Evolutionary conservation across 1,140 invertebrate species (phyloP), one percentile per base, ranked within the genome.

Genomic region (Cherax quadricarinatus): DNA sequence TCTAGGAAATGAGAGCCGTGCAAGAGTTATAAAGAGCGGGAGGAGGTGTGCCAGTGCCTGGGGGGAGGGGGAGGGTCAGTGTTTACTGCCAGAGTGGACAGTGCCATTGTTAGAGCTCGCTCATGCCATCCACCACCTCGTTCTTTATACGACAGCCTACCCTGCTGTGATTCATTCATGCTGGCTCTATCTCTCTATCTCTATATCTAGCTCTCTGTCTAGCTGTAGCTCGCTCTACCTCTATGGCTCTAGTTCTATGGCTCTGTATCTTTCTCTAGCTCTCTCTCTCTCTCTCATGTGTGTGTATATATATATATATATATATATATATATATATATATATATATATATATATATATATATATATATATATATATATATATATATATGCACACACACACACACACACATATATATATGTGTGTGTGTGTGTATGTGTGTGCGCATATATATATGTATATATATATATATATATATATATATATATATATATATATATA

Each of bases 1-100:
- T 89, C 88, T 89, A 73, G 41, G 81, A 89, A 89, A 89, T 89
- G 88, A 89, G 88, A 41, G 62, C 66, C 3, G 80, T 70, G 80
- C 49, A 57, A 24, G 88, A 81, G 84, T 89, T 89, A 89, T 53
- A 83, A 82, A 89, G 51, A 53, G 18, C 12, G 78, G 24, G 78
- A 30, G 60, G 16, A 30, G 60, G 16, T 24, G n/a, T 7, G 49
- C 62, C 62, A 73, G 88, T 83, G 60, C 88, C 30, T 41, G 30
- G 30, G 30, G 30, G 30, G 30, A 57, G n/a, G 24, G 88, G 88
- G 88, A 89, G 62, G 41, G 49, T n/a, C 30, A 21, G 81, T 83
- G 88, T 83, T 89, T 83, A 62, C 57, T 70, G 88, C 88, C 88
- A 70, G 18, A 60, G 18, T 89, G 88, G 88, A 89, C 79, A 82